phyloP scores from a whole-genome alignment of 1,140 invertebrate genomes.

The Pemphigus obesinymphae region DNA sequence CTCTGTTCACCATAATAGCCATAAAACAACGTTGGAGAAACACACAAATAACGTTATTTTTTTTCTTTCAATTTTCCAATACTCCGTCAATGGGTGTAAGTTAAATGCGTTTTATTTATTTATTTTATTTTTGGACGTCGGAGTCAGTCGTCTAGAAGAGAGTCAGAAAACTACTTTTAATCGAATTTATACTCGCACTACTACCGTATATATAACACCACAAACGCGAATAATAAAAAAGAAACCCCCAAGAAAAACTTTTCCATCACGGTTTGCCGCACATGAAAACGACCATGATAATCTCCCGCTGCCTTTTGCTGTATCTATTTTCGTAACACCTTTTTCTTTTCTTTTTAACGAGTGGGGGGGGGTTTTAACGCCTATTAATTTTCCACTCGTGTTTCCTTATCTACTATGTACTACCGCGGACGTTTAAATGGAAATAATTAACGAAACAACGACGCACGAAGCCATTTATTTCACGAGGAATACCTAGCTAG shows the following conservation, averaged over 20 bases:
- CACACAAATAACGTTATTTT: not conserved
- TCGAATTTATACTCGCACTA: conserved; percentile 24
- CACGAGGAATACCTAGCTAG: too few species aligned
- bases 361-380: not conserved
- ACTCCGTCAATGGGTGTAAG: not conserved
- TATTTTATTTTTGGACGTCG: not conserved
- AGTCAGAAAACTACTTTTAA: conserved; percentile 23
- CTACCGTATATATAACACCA: conserved; percentile 6
- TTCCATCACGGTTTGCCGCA: conserved; percentile 32
- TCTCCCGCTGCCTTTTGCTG: not conserved
- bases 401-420: conserved; percentile 21
- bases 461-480: not conserved
- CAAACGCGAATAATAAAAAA: not conserved
- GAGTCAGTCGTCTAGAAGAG: conserved; percentile 22
- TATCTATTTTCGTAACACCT: conserved; percentile 25
- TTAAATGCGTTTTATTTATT: not conserved
- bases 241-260: conserved; percentile 12
- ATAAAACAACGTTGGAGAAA: not conserved
- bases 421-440: conserved; percentile 4
- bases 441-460: conserved; percentile 31
- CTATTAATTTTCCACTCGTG: conserved; percentile 10
- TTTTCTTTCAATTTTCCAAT: not conserved
- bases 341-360: not conserved
- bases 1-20: not conserved
- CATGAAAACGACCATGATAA: conserved; percentile 33